A percentile compares a stretch with the other conserved stretches of the same genome.
phyloP scores from a whole-genome alignment of 2,888 invertebrate species.

The Eupithecia insigniata region DNA sequence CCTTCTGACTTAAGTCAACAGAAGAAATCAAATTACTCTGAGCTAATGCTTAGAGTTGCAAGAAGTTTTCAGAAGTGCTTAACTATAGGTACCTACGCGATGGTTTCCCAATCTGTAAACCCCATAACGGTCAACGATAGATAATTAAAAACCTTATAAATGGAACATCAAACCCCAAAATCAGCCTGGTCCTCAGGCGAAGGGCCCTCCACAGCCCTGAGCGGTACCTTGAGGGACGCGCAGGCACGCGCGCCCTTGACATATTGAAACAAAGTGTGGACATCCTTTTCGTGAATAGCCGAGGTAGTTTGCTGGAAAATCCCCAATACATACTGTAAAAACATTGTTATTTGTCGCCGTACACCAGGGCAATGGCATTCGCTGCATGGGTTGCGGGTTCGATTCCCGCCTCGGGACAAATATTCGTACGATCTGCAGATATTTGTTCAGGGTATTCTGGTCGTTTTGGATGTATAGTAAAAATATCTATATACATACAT shows the following conservation, averaged over 20 bases:
- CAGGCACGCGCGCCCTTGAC: conserved; percentile 28
- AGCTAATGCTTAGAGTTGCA: no score
- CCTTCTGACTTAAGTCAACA: no score
- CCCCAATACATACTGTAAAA: not conserved
- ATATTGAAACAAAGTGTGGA: conserved; percentile 22
- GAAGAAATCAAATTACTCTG: no score
- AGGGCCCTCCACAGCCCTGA: not conserved
- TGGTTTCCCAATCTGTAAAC: not conserved
- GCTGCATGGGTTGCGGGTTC: no score
- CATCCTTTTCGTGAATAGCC: conserved; percentile 12
- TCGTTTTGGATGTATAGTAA: no score
- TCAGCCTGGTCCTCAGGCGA: not conserved
- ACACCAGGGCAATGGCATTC: not conserved
- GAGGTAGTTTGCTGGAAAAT: not conserved
- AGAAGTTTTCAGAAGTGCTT: no score
- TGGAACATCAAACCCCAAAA: not conserved
- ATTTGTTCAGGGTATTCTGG: no score
- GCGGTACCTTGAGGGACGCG: not conserved
- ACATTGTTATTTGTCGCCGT: not conserved
- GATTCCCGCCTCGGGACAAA: no score
- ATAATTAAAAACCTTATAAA: conserved; percentile 1
- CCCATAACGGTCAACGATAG: not conserved
- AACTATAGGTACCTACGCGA: not conserved
- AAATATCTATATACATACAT: no score
- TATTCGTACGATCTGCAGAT: no score